These are phyloP conservation scores for Cathartes aura DNA, from an alignment of 2,113 vertebrate genomes.

Conservation along the genomic window DNA sequence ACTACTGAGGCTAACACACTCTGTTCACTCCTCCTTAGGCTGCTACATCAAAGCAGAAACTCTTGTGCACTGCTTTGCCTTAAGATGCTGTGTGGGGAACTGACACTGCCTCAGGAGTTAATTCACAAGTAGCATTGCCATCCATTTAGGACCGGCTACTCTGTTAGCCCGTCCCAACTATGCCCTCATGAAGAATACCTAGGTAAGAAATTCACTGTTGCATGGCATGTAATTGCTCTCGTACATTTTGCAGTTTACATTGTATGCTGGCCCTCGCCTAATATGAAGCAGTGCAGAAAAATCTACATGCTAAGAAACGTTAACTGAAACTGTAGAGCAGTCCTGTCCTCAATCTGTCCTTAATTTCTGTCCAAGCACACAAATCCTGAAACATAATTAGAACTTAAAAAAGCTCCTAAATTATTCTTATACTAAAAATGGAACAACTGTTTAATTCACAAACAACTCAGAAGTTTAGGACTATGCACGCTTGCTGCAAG, in stretches of 20 bases:
- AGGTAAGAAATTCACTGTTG: not conserved
- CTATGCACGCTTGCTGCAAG: not conserved
- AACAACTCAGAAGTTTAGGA: not conserved
- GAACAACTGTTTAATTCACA: not conserved
- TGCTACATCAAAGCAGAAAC: not conserved
- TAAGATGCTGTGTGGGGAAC: not conserved
- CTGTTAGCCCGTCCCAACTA: not conserved
- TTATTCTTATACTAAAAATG: not conserved
- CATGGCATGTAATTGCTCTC: not conserved
- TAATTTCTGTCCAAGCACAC: not conserved
- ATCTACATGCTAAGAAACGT: not conserved
- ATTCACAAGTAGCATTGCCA: rapidly evolving
- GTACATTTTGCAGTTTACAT: not conserved
- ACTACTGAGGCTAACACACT: not conserved
- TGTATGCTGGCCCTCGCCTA: not conserved
- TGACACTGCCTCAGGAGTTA: not conserved
- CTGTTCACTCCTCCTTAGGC: not conserved
- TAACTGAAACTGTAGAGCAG: not conserved
- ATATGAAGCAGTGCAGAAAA: not conserved
- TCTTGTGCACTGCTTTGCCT: not conserved
- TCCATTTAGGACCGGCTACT: not conserved
- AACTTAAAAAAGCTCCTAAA: not conserved
- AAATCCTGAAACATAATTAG: not conserved
- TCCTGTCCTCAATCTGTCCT: not conserved
- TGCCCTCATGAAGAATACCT: not conserved